phyloP scores from a whole-genome alignment of 2,888 invertebrate genomes.

The Phengaris alcon region DNA sequence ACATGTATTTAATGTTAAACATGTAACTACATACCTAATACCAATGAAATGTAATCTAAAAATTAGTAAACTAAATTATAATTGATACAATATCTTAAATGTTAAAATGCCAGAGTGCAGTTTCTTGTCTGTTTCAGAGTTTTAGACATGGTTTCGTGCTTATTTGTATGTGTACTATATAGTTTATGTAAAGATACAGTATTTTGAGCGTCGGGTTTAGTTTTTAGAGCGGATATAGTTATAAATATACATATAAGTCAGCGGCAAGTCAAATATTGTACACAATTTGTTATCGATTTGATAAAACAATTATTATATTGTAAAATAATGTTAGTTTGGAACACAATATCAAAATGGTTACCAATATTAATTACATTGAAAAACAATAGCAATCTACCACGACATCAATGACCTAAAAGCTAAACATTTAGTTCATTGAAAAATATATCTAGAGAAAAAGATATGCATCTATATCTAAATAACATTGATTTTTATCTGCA shows the following conservation, averaged over 20 bases:
- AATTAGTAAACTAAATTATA: conserved; percentile 53
- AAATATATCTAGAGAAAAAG: conserved; percentile 77
- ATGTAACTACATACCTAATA: conserved; percentile 74
- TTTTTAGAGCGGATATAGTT: conserved; percentile 13
- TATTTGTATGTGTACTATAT: conserved; percentile 32
- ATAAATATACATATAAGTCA: neutral
- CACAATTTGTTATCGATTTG: neutral
- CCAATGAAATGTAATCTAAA: conserved; percentile 61
- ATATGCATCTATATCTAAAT: conserved; percentile 77
- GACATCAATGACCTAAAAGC: conserved; percentile 71
- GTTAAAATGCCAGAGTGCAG: conserved; percentile 60
- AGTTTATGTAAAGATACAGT: conserved; percentile 25
- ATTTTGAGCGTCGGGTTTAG: conserved; percentile 27
- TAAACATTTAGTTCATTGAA: conserved; percentile 70
- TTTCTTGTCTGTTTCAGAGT: conserved; percentile 49
- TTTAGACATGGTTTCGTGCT: conserved; percentile 45
- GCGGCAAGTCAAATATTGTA: neutral
- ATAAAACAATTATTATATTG: conserved; percentile 11
- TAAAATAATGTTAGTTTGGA: conserved; percentile 13
- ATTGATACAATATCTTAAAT: conserved; percentile 55
- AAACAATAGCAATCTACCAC: conserved; percentile 61
- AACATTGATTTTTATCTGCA: conserved; percentile 64
- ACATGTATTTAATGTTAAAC: conserved; percentile 78
- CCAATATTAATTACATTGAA: conserved; percentile 24
- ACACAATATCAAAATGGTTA: conserved; percentile 24